Conservation (phyloP, 2,888 invertebrate species). For the Melanchra persicariae region DNA sequence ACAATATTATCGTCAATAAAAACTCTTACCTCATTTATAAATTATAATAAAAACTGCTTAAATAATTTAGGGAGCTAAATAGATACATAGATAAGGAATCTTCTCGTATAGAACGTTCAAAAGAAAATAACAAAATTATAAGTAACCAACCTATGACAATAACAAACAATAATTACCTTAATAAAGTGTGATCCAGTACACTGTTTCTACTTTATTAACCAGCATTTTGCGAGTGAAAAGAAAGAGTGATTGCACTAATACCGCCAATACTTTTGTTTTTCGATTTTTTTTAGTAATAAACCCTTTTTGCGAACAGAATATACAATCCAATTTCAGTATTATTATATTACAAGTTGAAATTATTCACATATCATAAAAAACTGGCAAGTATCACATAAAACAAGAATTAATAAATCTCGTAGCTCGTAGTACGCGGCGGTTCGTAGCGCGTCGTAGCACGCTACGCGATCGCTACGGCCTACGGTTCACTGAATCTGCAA, state of each 20-base stretch:
- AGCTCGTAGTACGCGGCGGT: conserved; percentile 69
- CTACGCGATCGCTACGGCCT: conserved; percentile 84
- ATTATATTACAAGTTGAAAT: conserved; percentile 5
- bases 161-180: conserved; percentile 41
- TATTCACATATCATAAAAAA: conserved; percentile 50
- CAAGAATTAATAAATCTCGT: conserved; percentile 43
- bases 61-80: neutral
- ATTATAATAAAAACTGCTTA: neutral
- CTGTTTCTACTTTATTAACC: conserved; percentile 17
- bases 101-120: neutral
- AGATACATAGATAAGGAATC: neutral
- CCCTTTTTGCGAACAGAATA: neutral
- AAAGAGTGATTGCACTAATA: neutral
- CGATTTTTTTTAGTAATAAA: neutral
- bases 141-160: neutral
- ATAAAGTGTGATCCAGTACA: conserved; percentile 3
- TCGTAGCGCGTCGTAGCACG: conserved; percentile 82
- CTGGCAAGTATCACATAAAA: conserved; percentile 22
- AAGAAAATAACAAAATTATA: neutral
- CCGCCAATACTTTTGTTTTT: neutral
- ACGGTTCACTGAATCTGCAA: conserved; percentile 90
- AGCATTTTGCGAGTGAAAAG: conserved; percentile 27
- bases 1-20: neutral
- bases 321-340: neutral
- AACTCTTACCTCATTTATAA: neutral